phyloP scores from a whole-genome alignment of 2,797 vertebrate species.

The Microhierax caerulescens region DNA sequence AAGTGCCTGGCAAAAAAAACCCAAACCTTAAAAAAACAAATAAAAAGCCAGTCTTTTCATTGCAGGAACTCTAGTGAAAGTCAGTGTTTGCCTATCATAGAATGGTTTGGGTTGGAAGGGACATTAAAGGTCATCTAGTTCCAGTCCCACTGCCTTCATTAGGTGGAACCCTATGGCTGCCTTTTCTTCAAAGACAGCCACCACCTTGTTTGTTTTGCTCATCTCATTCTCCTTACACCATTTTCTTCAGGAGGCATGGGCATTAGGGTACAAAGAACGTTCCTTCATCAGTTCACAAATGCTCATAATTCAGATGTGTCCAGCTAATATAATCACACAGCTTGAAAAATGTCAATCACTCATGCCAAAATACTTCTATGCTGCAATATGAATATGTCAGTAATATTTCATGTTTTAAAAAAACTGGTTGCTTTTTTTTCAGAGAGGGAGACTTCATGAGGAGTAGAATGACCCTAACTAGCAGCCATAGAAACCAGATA shows the following conservation, averaged over 20 bases:
- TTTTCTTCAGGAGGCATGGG: accelerated
- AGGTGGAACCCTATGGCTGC: not conserved
- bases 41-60: not conserved
- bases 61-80: not conserved
- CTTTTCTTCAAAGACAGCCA: not conserved
- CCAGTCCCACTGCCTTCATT: too few species aligned
- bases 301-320: not conserved
- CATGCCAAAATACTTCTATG: not conserved
- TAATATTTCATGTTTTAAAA: not conserved
- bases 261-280: not conserved
- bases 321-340: not conserved
- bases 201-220: accelerated
- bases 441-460: not conserved
- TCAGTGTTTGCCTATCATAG: not conserved
- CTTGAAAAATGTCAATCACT: not conserved
- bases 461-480: not conserved
- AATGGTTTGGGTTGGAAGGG: too few species aligned
- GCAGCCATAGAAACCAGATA: not conserved
- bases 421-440: not conserved
- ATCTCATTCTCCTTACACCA: not conserved
- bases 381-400: not conserved
- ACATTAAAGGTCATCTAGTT: too few species aligned
- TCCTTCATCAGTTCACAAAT: not conserved
- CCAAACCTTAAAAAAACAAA: accelerated
- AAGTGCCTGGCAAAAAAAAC: not conserved